Conservation (phyloP, 35 echinoderm and acorn worm genomes). For the Chiridota heheva region DNA sequence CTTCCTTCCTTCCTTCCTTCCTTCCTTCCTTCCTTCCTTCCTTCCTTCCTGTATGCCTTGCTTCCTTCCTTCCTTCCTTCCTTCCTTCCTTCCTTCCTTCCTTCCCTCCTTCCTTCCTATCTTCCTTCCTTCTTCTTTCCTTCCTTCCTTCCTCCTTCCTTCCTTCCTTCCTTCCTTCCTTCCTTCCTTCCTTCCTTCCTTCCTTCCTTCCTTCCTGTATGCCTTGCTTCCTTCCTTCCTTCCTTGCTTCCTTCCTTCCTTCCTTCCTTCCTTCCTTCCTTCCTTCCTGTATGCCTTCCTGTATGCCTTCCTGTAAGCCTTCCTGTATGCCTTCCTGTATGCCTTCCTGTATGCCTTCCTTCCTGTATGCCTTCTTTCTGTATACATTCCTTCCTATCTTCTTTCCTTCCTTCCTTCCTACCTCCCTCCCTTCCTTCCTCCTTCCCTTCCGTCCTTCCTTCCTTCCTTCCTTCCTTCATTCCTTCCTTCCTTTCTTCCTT, state of each 20-base stretch:
- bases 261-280: not conserved
- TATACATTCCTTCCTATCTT: not conserved
- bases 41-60: not conserved
- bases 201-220: not conserved
- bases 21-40: not conserved
- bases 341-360: too few species aligned
- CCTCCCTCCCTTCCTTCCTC: not conserved
- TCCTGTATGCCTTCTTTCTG: too few species aligned
- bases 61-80: not conserved
- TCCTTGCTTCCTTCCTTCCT: not conserved
- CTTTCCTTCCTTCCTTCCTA: too few species aligned
- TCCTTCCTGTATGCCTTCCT: too few species aligned
- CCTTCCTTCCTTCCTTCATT: not conserved
- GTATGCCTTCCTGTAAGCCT: too few species aligned
- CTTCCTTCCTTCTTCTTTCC: not conserved
- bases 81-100: not conserved
- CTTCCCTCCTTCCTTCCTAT: too few species aligned
- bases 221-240: not conserved
- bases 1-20: not conserved
- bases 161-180: slow-evolving; percentile 6
- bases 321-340: too few species aligned
- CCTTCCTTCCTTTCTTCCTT: not conserved
- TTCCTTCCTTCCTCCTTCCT: not conserved
- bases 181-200: not conserved
- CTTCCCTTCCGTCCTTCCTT: not conserved